Conservation (phyloP, 2,888 invertebrate genomes). For the Drepana falcataria region DNA sequence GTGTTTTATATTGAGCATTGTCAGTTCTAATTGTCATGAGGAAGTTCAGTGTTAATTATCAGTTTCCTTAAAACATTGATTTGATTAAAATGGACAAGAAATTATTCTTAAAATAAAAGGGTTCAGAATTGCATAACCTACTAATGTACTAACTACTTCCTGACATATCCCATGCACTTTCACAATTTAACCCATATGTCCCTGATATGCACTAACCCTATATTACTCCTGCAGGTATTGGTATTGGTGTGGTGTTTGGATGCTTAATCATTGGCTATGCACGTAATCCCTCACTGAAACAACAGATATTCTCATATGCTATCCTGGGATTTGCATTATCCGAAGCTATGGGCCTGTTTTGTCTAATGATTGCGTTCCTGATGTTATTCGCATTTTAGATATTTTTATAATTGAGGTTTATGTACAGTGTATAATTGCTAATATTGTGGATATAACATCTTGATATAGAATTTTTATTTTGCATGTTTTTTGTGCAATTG, state of each 20-base stretch:
- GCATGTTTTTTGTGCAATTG: conserved; percentile 30
- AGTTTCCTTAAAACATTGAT: too few relatives aligned
- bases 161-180: background rate
- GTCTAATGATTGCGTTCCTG: conserved; percentile 98
- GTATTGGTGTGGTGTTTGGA: conserved; percentile 98
- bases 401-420: conserved; percentile 26
- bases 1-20: conserved; percentile 2
- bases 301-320: conserved; percentile 98
- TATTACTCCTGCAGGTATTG: conserved; percentile 85
- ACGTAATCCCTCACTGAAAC: conserved; percentile 97
- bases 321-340: conserved; percentile 98
- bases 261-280: conserved; percentile 97
- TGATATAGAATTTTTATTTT: conserved; percentile 25
- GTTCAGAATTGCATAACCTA: background rate
- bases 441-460: conserved; percentile 23
- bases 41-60: conserved; percentile 8
- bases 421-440: conserved; percentile 46
- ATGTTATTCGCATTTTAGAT: conserved; percentile 95
- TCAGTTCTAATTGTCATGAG: conserved; percentile 17
- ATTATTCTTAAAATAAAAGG: too few relatives aligned
- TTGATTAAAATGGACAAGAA: background rate
- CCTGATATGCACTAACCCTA: conserved; percentile 11
- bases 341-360: conserved; percentile 99
- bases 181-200: background rate
- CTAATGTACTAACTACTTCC: background rate